Evolutionary conservation across 2,113 vertebrate genomes (phyloP).

Genomic region (Callopanchax toddi): DNA sequence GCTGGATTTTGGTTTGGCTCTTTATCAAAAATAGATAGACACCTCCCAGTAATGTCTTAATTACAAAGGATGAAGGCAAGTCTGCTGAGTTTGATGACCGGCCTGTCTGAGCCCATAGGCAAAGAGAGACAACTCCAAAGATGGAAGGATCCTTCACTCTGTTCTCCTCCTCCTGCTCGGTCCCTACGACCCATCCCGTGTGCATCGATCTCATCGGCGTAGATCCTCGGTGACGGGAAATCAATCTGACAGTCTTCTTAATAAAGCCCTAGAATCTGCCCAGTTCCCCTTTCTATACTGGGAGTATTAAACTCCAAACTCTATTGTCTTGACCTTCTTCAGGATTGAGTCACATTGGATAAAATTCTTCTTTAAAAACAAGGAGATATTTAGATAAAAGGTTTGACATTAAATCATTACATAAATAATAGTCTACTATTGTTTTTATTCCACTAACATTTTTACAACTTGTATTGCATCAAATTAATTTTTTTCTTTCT

Average conservation of each 20-base stretch:
- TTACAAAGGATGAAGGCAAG: conserved; percentile 67
- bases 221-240: conserved; percentile 72
- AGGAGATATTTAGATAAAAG: too few relatives aligned
- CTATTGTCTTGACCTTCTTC: conserved; percentile 26
- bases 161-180: conserved; percentile 46
- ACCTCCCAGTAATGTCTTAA: conserved; percentile 72
- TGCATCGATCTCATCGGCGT: conserved; percentile 71
- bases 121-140: conserved; percentile 38
- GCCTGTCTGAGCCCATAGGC: conserved; percentile 41
- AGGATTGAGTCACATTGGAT: conserved; percentile 11
- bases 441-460: too few relatives aligned
- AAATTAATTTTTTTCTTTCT: too few relatives aligned
- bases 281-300: conserved; percentile 31
- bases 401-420: too few relatives aligned
- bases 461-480: too few relatives aligned
- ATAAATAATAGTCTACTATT: too few relatives aligned
- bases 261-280: conserved; percentile 75
- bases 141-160: conserved; percentile 48
- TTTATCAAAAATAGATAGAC: conserved; percentile 80
- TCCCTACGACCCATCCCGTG: conserved; percentile 47
- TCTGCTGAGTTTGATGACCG: conserved; percentile 39
- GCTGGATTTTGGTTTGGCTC: conserved; percentile 68
- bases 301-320: conserved; percentile 18
- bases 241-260: conserved; percentile 77
- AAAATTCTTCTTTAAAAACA: background rate